These are phyloP conservation scores for Elysia crispata DNA, from an alignment of 2,888 invertebrate genomes.

Conservation along the genomic window DNA sequence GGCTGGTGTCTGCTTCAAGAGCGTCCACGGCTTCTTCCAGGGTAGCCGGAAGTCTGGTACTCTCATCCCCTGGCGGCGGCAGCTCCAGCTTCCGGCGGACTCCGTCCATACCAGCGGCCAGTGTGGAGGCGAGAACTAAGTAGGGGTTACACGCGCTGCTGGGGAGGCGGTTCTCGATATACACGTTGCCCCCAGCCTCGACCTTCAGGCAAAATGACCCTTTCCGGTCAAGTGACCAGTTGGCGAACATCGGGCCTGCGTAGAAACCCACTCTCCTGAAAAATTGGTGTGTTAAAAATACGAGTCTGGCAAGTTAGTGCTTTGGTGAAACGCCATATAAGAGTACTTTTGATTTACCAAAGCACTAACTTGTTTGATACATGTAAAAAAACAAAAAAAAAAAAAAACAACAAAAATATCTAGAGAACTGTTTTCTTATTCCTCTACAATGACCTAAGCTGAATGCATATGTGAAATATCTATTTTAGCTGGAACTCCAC, in stretches of 20 bases:
- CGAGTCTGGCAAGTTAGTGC: too few relatives aligned
- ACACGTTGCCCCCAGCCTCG: conserved; percentile 38
- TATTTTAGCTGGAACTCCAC: too few relatives aligned
- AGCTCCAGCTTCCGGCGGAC: conserved; percentile 37
- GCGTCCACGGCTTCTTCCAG: conserved; percentile 35
- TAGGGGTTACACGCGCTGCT: conserved; percentile 49
- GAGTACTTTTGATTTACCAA: too few relatives aligned
- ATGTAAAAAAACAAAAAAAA: too few relatives aligned
- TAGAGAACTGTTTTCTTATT: too few relatives aligned
- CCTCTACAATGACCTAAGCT: too few relatives aligned
- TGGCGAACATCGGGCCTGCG: neutral
- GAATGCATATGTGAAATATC: too few relatives aligned
- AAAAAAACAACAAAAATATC: too few relatives aligned
- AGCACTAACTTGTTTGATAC: too few relatives aligned
- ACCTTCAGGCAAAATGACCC: conserved; percentile 20
- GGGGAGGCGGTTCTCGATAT: conserved; percentile 47
- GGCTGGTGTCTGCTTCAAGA: conserved; percentile 42
- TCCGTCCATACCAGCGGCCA: conserved; percentile 51
- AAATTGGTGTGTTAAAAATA: too few relatives aligned
- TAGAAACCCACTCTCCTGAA: conserved; percentile 4
- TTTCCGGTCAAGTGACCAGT: conserved; percentile 23
- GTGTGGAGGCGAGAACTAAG: conserved; percentile 35
- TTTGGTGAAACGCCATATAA: too few relatives aligned
- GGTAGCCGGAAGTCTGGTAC: neutral
- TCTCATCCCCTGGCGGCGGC: neutral